A percentile compares a stretch with the other conserved stretches of the same genome.
These are phyloP conservation scores for Lutraria lutraria DNA, from an alignment of 2,888 invertebrate genomes.

Conservation along the genomic window DNA sequence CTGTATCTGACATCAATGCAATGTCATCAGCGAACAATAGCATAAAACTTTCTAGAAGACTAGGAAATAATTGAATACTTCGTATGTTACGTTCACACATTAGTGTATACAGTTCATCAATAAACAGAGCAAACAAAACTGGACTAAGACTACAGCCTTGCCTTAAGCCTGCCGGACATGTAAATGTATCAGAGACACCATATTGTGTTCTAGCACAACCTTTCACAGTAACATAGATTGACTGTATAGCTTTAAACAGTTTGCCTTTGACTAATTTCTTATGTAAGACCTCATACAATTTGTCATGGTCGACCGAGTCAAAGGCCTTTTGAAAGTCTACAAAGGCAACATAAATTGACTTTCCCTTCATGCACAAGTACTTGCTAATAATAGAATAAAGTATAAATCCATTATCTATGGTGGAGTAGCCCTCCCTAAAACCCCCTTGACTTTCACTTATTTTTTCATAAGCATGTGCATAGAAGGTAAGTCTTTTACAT, in stretches of 20 bases:
- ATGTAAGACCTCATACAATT: constrained; percentile 44
- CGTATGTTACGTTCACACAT: no score
- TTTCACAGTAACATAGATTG: constrained; percentile 41
- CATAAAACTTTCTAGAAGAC: neutral
- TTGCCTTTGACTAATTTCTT: constrained; percentile 32
- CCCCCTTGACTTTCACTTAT: no score
- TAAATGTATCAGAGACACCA: neutral
- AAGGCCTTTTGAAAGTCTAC: no score
- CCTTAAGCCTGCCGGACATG: neutral
- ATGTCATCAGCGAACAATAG: neutral
- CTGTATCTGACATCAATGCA: neutral
- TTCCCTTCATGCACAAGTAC: constrained; percentile 40
- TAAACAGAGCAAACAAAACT: constrained; percentile 33
- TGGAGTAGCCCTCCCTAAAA: no score
- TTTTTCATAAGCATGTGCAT: no score
- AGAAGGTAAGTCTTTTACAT: constrained; percentile 27
- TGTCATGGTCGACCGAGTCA: constrained; percentile 48
- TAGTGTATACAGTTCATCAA: constrained; percentile 21
- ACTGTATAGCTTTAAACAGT: constrained; percentile 28
- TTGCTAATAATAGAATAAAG: no score
- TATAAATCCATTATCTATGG: no score
- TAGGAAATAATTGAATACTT: constrained; percentile 2
- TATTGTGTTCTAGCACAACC: constrained; percentile 26
- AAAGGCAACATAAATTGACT: constrained; percentile 48
- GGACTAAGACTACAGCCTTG: constrained; percentile 25